Evolutionary conservation across 2,113 vertebrate genomes (phyloP), one percentile per base, ranked within the genome.

Genomic region (Odontesthes bonariensis): DNA sequence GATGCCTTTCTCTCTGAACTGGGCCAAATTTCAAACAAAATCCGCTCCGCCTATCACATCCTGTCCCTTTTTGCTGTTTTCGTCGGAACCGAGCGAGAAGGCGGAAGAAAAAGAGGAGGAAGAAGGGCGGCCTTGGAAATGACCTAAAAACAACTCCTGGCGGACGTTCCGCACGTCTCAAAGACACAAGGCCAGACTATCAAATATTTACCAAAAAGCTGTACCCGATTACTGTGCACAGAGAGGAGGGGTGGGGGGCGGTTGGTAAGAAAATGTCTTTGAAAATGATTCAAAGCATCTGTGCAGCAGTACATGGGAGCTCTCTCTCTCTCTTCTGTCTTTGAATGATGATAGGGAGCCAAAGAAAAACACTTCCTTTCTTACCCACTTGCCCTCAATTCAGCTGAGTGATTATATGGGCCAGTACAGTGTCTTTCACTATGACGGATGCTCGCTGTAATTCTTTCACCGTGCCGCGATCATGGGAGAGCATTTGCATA

Each of bases 71-170:
- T 38, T 51, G 64, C 75, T 23, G 75, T 78, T 78, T 61, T 81
- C 74, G 63, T 51, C 6, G 16, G 27, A 22, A 69, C 33, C 0
- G 6, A 60, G 55, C n/a, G 16, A 63, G n/a, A 47, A 75, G 46
- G 61, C 69, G 33, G 63, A 32, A 49, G 70, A 54, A 70, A 56
- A 20, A 73, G 52, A 32, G 69, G 32, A 53, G 51, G 60, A 44
- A 69, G 67, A 77, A n/a, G 22, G 66, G 66, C 31, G 6, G 40
- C 61, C 83, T 77, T 59, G 59, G 63, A 83, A 80, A 60, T 92
- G 91, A 92, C 90, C 92, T 94, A 89, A 91, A 94, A 91, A 91
- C 80, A 91, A 77, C 74, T 86, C 83, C 76, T 80, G 4, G 8
- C 16, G 76, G 85, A 90, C 44, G 9, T 69, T 72, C 76, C 82